These are phyloP conservation scores for Halictus ligatus DNA, from an alignment of 2,888 invertebrate species.

Conservation along the genomic window DNA sequence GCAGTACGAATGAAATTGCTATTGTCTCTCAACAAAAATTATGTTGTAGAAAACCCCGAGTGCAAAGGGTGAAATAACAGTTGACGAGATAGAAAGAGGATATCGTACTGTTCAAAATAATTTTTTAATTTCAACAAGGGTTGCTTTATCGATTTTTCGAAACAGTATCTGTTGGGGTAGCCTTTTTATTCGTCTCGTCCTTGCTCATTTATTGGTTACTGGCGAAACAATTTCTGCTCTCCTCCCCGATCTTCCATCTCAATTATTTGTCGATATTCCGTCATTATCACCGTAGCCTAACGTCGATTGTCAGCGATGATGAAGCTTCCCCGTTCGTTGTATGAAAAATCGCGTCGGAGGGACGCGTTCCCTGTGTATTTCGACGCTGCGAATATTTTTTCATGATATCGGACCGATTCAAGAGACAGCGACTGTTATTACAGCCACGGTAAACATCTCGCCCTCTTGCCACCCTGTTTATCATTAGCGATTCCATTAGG, in stretches of 20 bases:
- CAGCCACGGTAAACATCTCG: slow-evolving; percentile 44
- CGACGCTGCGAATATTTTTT: slow-evolving; percentile 44
- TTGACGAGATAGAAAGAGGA: background rate
- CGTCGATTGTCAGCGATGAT: background rate
- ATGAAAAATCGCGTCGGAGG: background rate
- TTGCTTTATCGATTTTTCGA: background rate
- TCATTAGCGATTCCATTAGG: slow-evolving; percentile 71
- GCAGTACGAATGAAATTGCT: background rate
- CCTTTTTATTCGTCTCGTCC: background rate
- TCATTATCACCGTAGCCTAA: background rate
- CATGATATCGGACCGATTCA: slow-evolving; percentile 30
- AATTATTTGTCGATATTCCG: slow-evolving; percentile 12
- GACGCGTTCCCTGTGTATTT: background rate
- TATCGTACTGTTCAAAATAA: background rate
- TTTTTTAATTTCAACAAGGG: too few species aligned
- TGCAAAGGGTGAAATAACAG: background rate
- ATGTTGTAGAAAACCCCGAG: background rate
- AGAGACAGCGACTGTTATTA: slow-evolving; percentile 56
- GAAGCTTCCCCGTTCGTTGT: background rate
- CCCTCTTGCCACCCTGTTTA: slow-evolving; percentile 23
- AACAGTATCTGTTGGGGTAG: background rate
- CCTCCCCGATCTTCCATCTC: background rate
- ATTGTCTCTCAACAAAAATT: background rate
- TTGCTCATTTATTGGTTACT: background rate
- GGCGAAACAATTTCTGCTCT: background rate